Conservation (phyloP, 2,888 invertebrate species). For the Dugesia japonica region DNA sequence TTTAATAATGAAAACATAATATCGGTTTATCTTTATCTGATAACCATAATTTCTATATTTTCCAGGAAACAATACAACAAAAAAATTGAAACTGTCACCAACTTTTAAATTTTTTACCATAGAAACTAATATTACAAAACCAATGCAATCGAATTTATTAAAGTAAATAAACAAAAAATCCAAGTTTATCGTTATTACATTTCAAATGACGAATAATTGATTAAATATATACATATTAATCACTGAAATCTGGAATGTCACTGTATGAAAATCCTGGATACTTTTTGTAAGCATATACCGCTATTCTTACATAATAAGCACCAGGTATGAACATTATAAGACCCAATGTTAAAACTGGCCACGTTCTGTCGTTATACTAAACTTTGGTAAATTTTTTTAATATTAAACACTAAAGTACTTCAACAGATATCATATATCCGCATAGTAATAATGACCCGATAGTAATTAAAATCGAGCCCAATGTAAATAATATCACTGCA, state of each 20-base stretch:
- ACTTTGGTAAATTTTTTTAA: slow-evolving; percentile 38
- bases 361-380: slow-evolving; percentile 67
- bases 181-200: too few species aligned
- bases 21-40: too few species aligned
- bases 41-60: too few species aligned
- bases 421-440: slow-evolving; percentile 56
- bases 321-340: slow-evolving; percentile 76
- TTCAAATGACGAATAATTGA: too few species aligned
- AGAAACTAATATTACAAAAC: too few species aligned
- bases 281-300: slow-evolving; percentile 66
- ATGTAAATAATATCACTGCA: slow-evolving; percentile 61
- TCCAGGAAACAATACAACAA: too few species aligned
- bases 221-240: background rate
- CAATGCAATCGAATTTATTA: too few species aligned
- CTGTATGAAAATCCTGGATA: slow-evolving; percentile 69
- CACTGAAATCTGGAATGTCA: slow-evolving; percentile 65
- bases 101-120: too few species aligned
- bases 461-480: slow-evolving; percentile 62
- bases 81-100: too few species aligned
- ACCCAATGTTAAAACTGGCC: slow-evolving; percentile 73
- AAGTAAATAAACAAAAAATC: too few species aligned
- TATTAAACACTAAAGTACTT: slow-evolving; percentile 52
- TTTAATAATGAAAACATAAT: too few species aligned
- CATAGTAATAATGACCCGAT: slow-evolving; percentile 63
- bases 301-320: slow-evolving; percentile 71